Conservation (phyloP, 2,888 invertebrate genomes). For the Drosophila picticornis region DNA sequence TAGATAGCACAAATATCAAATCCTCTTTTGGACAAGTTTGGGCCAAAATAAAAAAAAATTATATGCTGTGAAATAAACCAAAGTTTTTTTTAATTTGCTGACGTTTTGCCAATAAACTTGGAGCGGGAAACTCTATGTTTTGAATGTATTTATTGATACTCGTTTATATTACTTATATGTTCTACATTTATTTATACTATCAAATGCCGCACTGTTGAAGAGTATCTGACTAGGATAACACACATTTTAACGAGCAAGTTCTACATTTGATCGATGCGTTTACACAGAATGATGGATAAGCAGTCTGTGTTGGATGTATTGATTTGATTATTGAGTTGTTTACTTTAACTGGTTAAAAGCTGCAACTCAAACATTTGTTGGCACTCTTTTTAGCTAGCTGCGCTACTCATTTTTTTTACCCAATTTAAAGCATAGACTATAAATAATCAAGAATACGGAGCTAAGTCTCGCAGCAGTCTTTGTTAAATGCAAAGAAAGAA, state of each 20-base stretch:
- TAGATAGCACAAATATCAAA: conserved; percentile 22
- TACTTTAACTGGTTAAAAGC: conserved; percentile 13
- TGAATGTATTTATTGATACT: conserved; percentile 5
- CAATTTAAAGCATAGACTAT: conserved; percentile 48
- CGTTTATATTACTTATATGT: not conserved
- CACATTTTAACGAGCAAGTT: not conserved
- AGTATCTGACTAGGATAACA: conserved; percentile 3
- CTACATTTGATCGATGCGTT: not conserved
- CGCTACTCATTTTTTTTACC: conserved; percentile 49
- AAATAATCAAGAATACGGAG: conserved; percentile 49
- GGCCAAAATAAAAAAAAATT: conserved; percentile 12
- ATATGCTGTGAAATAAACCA: conserved; percentile 30
- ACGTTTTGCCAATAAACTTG: conserved; percentile 38
- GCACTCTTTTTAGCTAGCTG: conserved; percentile 38
- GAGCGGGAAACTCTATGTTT: conserved; percentile 4
- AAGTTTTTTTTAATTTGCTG: conserved; percentile 32
- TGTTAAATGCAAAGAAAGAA: conserved; percentile 65
- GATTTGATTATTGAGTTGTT: not conserved
- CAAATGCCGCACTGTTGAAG: not conserved
- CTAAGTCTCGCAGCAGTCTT: conserved; percentile 35
- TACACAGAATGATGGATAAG: not conserved
- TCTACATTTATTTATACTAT: conserved; percentile 40
- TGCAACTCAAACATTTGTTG: conserved; percentile 35
- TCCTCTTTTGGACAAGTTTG: conserved; percentile 15
- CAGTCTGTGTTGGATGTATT: not conserved